Conservation (phyloP, 2,113 vertebrate genomes). For the Perca schrenkii region DNA sequence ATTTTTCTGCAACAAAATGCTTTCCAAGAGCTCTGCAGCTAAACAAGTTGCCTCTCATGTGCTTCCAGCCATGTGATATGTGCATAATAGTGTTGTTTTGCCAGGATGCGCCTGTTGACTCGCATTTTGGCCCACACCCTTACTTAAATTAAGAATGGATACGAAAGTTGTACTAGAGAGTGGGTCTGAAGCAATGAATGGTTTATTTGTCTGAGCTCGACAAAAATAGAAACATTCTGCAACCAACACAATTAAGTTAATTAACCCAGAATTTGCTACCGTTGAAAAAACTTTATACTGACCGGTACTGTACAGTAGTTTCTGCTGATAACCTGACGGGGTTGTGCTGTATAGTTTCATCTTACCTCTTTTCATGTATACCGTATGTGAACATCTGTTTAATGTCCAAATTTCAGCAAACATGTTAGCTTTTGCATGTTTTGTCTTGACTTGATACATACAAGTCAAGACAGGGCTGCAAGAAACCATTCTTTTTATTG, state of each 20-base stretch:
- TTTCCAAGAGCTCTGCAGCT: constrained; percentile 23
- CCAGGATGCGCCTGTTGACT: constrained; percentile 57
- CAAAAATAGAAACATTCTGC: constrained; percentile 71
- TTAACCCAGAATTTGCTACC: constrained; percentile 51
- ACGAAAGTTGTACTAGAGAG: constrained; percentile 66
- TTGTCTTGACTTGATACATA: constrained; percentile 22
- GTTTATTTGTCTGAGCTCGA: constrained; percentile 65
- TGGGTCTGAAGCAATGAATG: constrained; percentile 72
- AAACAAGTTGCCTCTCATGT: constrained; percentile 50
- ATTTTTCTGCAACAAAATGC: constrained; percentile 35
- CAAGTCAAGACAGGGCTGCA: neutral
- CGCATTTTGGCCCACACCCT: constrained; percentile 51
- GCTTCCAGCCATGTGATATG: constrained; percentile 66
- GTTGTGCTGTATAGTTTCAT: constrained; percentile 37
- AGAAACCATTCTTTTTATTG: neutral
- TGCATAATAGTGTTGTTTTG: constrained; percentile 64
- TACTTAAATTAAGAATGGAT: constrained; percentile 75
- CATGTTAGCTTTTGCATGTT: constrained; percentile 51
- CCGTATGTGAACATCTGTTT: constrained; percentile 19
- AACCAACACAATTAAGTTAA: constrained; percentile 63
- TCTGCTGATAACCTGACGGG: constrained; percentile 36
- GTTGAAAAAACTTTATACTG: constrained; percentile 32
- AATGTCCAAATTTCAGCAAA: constrained; percentile 3
- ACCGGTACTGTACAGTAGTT: constrained; percentile 13
- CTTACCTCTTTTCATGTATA: neutral